phyloP scores from a whole-genome alignment of 2,113 vertebrate species.

The Pao palembangensis region DNA sequence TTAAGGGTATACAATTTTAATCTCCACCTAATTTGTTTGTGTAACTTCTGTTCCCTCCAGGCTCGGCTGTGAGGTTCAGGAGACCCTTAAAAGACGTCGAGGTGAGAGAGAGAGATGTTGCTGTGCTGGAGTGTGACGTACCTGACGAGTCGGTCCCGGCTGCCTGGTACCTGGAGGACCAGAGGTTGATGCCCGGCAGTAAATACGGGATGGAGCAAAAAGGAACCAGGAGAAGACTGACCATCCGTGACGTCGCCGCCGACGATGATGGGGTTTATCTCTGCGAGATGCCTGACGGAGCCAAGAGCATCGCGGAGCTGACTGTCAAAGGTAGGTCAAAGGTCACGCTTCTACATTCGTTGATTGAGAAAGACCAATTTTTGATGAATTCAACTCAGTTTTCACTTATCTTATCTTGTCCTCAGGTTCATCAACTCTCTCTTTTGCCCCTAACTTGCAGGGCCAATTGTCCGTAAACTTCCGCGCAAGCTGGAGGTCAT shows the following conservation, averaged over 20 bases:
- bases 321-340: slow-evolving; percentile 80
- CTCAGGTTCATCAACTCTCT: neutral
- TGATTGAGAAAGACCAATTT: neutral
- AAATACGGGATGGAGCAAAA: slow-evolving; percentile 90
- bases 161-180: slow-evolving; percentile 91
- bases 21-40: too few relatives aligned
- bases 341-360: neutral
- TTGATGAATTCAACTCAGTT: neutral
- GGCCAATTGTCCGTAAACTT: slow-evolving; percentile 76
- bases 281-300: slow-evolving; percentile 91
- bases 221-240: slow-evolving; percentile 80
- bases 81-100: slow-evolving; percentile 81
- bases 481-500: slow-evolving; percentile 89
- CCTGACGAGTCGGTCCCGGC: slow-evolving; percentile 81
- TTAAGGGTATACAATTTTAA: too few relatives aligned
- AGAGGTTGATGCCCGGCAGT: slow-evolving; percentile 81
- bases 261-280: slow-evolving; percentile 93
- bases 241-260: slow-evolving; percentile 80
- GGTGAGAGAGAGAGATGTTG: slow-evolving; percentile 81
- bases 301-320: slow-evolving; percentile 86
- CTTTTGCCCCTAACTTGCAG: slow-evolving; percentile 33
- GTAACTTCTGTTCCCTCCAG: slow-evolving; percentile 54
- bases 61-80: slow-evolving; percentile 81
- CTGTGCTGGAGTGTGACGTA: slow-evolving; percentile 89
- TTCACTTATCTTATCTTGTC: neutral